These are phyloP conservation scores for Melanotaenia trifasciata DNA, from an alignment of 2,797 vertebrate genomes.

Conservation along the genomic window DNA sequence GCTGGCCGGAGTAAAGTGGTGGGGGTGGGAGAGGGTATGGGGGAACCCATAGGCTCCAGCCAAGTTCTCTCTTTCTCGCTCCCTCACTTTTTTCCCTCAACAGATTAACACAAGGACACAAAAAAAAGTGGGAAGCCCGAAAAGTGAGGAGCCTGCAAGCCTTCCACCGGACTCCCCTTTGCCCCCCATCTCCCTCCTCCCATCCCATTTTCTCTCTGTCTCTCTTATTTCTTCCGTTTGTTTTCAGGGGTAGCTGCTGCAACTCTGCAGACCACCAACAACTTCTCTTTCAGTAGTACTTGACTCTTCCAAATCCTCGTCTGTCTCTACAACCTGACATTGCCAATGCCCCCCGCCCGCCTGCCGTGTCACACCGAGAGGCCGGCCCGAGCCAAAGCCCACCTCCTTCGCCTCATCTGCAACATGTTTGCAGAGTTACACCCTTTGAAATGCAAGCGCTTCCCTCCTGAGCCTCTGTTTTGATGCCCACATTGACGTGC, in stretches of 20 bases:
- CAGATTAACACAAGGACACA: constrained; percentile 67
- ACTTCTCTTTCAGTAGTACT: constrained; percentile 84
- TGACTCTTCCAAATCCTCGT: constrained; percentile 88
- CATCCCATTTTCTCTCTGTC: constrained; percentile 59
- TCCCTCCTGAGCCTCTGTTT: constrained; percentile 53
- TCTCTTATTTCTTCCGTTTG: constrained; percentile 83
- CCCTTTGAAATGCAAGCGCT: constrained; percentile 65
- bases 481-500: constrained; percentile 50
- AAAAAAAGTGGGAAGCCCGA: constrained; percentile 56
- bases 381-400: constrained; percentile 58
- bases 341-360: constrained; percentile 73
- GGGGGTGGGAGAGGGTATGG: constrained; percentile 38
- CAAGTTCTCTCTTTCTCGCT: constrained; percentile 56
- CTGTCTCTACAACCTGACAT: constrained; percentile 79
- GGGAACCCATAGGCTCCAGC: constrained; percentile 56
- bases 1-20: constrained; percentile 73
- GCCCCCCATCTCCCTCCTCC: constrained; percentile 8
- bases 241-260: constrained; percentile 83
- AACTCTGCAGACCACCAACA: constrained; percentile 85
- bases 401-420: constrained; percentile 49
- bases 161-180: constrained; percentile 59
- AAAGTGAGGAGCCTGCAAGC: constrained; percentile 60
- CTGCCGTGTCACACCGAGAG: constrained; percentile 58
- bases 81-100: constrained; percentile 53
- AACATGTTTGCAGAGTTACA: constrained; percentile 65